Percentiles rank a stretch among this genome's conserved stretches.
Conservation (phyloP, 2,797 vertebrate genomes). For the Rhabdophis nuchalis region DNA sequence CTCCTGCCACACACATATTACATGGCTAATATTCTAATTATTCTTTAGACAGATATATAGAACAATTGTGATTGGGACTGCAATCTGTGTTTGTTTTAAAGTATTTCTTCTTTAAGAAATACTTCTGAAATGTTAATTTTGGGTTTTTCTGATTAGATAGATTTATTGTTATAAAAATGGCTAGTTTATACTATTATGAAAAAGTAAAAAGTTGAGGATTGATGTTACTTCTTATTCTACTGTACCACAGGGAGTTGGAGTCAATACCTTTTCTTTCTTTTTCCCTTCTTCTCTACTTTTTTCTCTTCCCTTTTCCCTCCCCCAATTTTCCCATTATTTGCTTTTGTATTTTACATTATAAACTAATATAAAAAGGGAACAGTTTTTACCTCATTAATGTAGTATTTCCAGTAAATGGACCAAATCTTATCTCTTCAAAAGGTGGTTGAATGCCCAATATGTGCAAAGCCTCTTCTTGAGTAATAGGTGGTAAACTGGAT, state of each 20-base stretch:
- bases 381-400: conserved; percentile 87
- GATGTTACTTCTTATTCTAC: too few species aligned
- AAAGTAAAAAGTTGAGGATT: too few species aligned
- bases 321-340: too few species aligned
- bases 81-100: not conserved
- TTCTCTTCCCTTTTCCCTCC: too few species aligned
- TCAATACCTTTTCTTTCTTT: too few species aligned
- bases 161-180: too few species aligned
- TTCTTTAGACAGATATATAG: not conserved
- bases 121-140: too few species aligned
- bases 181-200: too few species aligned
- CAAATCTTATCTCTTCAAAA: conserved; percentile 98
- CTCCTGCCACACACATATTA: not conserved
- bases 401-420: conserved; percentile 96
- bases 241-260: too few species aligned
- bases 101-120: too few species aligned
- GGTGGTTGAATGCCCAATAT: conserved; percentile 97
- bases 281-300: too few species aligned
- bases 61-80: not conserved
- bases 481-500: conserved; percentile 88
- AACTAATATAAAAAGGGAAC: not conserved
- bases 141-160: too few species aligned
- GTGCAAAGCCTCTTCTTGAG: conserved; percentile 94
- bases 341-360: not conserved
- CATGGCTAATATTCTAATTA: not conserved